These are phyloP conservation scores for Seriola dumerili DNA, from an alignment of 2,113 vertebrate species.

Conservation along the genomic window DNA sequence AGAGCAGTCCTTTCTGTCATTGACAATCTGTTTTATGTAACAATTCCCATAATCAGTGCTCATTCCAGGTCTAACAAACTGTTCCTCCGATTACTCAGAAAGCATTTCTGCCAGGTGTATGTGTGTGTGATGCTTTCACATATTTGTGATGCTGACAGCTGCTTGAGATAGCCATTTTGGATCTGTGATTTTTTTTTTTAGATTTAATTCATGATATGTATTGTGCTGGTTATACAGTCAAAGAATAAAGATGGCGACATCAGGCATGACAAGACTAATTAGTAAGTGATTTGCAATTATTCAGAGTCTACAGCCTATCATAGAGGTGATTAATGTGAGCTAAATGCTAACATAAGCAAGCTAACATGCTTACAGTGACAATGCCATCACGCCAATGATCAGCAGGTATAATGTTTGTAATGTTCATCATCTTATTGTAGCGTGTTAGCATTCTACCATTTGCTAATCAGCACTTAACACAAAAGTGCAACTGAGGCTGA, in stretches of 20 bases:
- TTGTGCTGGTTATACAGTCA: background rate
- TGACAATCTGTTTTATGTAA: constrained; percentile 60
- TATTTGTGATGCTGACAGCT: constrained; percentile 4
- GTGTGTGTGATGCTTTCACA: constrained; percentile 2
- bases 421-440: background rate
- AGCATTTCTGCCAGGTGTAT: constrained; percentile 24
- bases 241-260: background rate
- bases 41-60: constrained; percentile 36
- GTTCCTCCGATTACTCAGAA: constrained; percentile 15
- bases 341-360: background rate
- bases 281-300: background rate
- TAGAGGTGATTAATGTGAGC: background rate
- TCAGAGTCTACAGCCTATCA: background rate
- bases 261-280: background rate
- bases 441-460: background rate
- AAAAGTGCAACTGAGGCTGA: background rate
- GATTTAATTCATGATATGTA: background rate
- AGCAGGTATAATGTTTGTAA: background rate
- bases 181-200: background rate
- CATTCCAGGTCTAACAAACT: constrained; percentile 35
- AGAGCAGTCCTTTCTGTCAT: constrained; percentile 42
- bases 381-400: background rate
- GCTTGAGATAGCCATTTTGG: constrained; percentile 10
- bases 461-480: background rate
- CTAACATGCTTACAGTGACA: too few relatives aligned